Base-by-base conservation (phyloP, 2,888 invertebrate genomes). In the Physocephala rufipes region DNA sequence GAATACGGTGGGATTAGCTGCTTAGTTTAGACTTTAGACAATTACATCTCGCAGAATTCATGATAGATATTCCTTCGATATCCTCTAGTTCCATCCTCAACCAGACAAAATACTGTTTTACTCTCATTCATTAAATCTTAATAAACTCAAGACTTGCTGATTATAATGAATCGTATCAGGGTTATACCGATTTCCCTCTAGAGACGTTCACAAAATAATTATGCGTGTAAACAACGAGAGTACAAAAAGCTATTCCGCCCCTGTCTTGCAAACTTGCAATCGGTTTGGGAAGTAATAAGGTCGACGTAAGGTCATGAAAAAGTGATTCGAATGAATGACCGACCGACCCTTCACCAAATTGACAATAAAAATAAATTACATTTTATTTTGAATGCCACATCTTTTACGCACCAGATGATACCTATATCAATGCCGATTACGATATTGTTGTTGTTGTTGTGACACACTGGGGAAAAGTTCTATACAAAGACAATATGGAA, bases 321-420 rank as follows among this genome's bases (percentile, higher is more conserved):
- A 43, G 12, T 43, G 53, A n/a, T 24, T 16, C 66, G 53, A 9
- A 59, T n/a, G n/a, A n/a, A n/a, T n/a, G n/a, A n/a, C n/a, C n/a
- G n/a, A n/a, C n/a, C 47, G 59, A 58, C 67, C 67, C 62, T 68
- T 30, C 28, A 16, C 47, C 62, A 24, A 36, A 68, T 28, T 51
- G 62, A 7, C 68, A 62, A 68, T 68, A 68, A 67, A 78, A 79
- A 84, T 84, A 83, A 83, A 84, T 84, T 83, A 83, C 82, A 83
- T 81, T 84, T 81, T 82, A 83, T 83, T 84, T 84, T 84, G 84
- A 82, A 84, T 84, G 16, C 58, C 58, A 15, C 84, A 83, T 83
- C 83, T 84, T 84, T 84, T 84, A 81, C 83, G 78, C 78, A 83
- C 77, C 83, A 83, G 82, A 82, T 83, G 84, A 83, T 81, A 62